Conservation (phyloP, 1,140 invertebrate genomes). For the Hyposmocoma kahamanoa region DNA sequence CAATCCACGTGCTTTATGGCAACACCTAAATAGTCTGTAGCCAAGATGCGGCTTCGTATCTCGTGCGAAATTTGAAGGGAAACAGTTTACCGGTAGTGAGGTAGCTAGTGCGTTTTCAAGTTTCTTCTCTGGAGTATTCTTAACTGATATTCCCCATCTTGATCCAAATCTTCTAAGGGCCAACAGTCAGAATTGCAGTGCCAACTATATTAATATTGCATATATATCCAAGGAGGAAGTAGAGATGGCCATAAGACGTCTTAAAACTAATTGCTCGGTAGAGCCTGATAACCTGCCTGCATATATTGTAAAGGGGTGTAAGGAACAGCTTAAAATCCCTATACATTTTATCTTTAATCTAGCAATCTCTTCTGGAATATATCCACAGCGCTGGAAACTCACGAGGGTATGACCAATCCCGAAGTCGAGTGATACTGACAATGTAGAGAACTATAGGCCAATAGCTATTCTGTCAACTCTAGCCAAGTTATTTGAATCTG, state of each 20-base stretch:
- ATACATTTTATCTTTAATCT: background rate
- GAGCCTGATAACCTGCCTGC: conserved; percentile 4
- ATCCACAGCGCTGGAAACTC: background rate
- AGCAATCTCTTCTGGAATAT: background rate
- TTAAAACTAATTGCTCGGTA: background rate
- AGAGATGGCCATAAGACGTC: background rate
- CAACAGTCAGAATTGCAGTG: background rate
- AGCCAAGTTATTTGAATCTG: conserved; percentile 5
- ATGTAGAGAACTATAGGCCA: background rate
- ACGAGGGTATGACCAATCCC: conserved; percentile 1
- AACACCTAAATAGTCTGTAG: background rate
- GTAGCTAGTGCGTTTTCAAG: background rate
- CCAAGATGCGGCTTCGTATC: background rate
- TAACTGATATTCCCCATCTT: background rate
- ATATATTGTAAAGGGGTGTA: background rate
- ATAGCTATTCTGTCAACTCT: conserved; percentile 1
- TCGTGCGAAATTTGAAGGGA: background rate
- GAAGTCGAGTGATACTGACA: background rate
- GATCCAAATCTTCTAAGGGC: background rate
- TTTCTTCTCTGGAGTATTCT: background rate
- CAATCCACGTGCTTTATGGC: background rate
- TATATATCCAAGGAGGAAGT: background rate
- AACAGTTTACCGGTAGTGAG: background rate
- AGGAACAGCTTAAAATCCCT: background rate
- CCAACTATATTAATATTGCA: background rate